These are phyloP conservation scores for Cremastinae sp. DNA, from an alignment of 2,888 invertebrate species.

Conservation along the genomic window DNA sequence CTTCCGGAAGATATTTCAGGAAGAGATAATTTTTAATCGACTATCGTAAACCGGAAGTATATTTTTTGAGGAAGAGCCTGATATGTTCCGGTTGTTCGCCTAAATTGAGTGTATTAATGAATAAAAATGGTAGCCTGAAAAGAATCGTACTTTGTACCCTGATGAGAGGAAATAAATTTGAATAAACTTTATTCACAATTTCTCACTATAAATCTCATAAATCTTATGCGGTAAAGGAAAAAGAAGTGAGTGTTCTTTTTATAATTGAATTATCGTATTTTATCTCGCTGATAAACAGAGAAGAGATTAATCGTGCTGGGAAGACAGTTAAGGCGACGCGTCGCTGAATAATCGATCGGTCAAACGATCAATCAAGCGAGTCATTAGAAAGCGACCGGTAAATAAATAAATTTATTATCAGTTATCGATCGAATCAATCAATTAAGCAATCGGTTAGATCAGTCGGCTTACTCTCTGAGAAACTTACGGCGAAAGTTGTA, in stretches of 20 bases:
- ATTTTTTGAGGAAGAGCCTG: too few relatives aligned
- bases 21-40: too few relatives aligned
- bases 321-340: constrained; percentile 18
- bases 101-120: too few relatives aligned
- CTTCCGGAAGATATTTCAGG: too few relatives aligned
- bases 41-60: too few relatives aligned
- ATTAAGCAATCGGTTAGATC: not conserved
- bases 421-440: constrained; percentile 32
- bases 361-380: constrained; percentile 13
- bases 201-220: constrained; percentile 2
- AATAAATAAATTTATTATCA: constrained; percentile 22
- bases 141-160: not conserved
- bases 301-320: constrained; percentile 2
- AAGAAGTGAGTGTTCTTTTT: constrained; percentile 4
- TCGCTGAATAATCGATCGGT: constrained; percentile 28
- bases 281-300: constrained; percentile 4
- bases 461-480: too few relatives aligned
- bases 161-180: not conserved
- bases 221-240: constrained; percentile 12
- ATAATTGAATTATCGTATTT: constrained; percentile 8
- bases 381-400: constrained; percentile 1
- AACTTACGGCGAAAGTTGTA: too few relatives aligned
- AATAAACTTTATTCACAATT: constrained; percentile 28
- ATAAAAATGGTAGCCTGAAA: not conserved
- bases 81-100: too few relatives aligned